Evolutionary conservation across 2,888 invertebrate species (phyloP).

Genomic region (Andrena dorsata): DNA sequence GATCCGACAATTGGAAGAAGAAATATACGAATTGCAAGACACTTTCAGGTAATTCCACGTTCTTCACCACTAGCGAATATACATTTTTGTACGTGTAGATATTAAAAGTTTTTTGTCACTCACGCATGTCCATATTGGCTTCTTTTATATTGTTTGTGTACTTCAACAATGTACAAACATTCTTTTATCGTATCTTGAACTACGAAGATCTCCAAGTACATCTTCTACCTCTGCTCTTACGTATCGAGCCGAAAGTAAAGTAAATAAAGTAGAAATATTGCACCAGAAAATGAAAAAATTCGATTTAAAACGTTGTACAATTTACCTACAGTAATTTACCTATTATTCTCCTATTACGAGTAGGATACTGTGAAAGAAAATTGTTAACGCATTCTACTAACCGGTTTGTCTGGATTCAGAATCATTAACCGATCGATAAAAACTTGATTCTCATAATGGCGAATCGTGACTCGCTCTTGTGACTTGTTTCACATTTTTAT

Average conservation of each 20-base stretch:
- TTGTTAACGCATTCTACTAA: conserved; percentile 43
- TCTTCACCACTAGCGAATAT: background rate
- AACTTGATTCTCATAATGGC: conserved; percentile 22
- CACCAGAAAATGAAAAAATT: conserved; percentile 33
- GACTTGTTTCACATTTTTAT: conserved; percentile 25
- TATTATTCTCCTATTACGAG: background rate
- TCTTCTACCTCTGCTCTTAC: too few species aligned
- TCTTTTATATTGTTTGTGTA: background rate
- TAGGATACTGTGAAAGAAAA: background rate
- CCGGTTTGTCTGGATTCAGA: conserved; percentile 45
- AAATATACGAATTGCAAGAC: conserved; percentile 99
- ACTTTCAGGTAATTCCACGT: conserved; percentile 90
- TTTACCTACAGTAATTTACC: background rate
- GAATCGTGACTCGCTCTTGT: conserved; percentile 55
- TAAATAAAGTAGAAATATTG: background rate
- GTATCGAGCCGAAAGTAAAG: background rate
- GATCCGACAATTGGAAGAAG: conserved; percentile 96
- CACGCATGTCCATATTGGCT: conserved; percentile 43
- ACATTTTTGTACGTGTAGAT: conserved; percentile 11
- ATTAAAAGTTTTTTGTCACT: conserved; percentile 5
- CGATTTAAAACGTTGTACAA: conserved; percentile 30
- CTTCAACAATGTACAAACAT: too few species aligned
- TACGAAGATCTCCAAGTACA: too few species aligned
- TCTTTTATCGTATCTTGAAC: too few species aligned
- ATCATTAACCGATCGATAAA: conserved; percentile 39